These are phyloP conservation scores for Platyrinchus mystaceus DNA, from an alignment of 2,797 vertebrate genomes.

Conservation along the genomic window DNA sequence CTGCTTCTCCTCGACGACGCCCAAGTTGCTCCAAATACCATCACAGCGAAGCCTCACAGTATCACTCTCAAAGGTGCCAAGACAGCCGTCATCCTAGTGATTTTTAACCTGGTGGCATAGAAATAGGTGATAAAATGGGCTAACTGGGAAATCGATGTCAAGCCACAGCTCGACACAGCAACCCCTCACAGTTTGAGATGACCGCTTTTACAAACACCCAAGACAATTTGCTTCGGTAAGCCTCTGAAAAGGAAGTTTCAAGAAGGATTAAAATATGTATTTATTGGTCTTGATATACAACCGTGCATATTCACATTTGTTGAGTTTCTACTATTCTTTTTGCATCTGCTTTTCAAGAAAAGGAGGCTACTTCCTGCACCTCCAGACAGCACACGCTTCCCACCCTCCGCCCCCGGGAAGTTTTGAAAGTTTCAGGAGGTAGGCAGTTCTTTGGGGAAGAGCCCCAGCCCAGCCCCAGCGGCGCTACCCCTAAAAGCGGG, in stretches of 20 bases:
- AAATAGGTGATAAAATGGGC: slow-evolving; percentile 27
- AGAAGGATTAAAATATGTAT: neutral
- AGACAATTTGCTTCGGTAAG: neutral
- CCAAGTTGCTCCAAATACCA: slow-evolving; percentile 34
- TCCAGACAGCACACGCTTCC: neutral
- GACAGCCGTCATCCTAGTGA: slow-evolving; percentile 27
- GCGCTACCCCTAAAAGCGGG: neutral
- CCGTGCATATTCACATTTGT: neutral
- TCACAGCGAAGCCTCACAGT: slow-evolving; percentile 33
- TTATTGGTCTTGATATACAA: neutral
- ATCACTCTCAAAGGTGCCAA: neutral
- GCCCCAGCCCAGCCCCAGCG: neutral
- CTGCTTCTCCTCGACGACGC: neutral
- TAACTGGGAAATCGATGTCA: neutral
- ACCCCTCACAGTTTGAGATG: neutral
- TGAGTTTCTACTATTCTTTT: neutral
- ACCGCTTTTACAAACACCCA: neutral
- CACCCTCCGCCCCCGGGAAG: neutral
- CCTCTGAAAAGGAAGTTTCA: slow-evolving; percentile 1
- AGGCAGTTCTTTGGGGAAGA: neutral
- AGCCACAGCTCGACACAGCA: neutral
- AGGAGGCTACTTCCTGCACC: neutral
- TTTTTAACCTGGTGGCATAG: slow-evolving; percentile 62
- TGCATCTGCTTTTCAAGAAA: neutral
- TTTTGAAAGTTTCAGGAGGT: slow-evolving; percentile 14